Conservation (phyloP, 2,797 vertebrate species). For the Onychomys leucogaster region DNA sequence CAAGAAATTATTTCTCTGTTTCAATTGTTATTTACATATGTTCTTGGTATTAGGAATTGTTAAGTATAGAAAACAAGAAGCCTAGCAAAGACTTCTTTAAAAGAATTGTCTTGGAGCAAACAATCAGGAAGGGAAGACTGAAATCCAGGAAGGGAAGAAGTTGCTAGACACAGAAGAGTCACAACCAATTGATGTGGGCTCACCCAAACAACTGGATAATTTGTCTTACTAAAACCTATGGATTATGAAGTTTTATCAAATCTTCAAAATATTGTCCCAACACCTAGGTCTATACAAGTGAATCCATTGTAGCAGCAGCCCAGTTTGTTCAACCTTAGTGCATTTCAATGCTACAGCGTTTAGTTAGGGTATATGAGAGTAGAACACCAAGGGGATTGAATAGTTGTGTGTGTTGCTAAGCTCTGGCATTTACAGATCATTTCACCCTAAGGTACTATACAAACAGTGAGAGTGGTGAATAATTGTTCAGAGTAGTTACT, state of each 20-base stretch:
- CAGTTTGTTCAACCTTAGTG: background rate
- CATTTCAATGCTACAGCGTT: background rate
- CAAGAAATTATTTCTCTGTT: background rate
- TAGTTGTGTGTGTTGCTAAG: background rate
- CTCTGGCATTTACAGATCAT: background rate
- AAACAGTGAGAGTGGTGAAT: background rate
- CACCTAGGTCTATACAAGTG: background rate
- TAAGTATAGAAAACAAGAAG: background rate
- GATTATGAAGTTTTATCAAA: background rate
- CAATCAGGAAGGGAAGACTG: background rate
- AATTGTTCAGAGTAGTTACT: background rate
- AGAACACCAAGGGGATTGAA: background rate
- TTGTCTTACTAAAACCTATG: background rate
- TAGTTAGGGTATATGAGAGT: accelerated
- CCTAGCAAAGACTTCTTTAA: background rate
- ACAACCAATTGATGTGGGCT: background rate
- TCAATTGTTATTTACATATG: background rate
- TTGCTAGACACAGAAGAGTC: background rate
- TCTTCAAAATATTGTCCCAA: background rate
- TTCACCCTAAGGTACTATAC: background rate
- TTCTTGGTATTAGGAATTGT: background rate
- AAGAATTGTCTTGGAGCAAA: background rate
- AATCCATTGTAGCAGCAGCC: accelerated
- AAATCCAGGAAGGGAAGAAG: background rate
- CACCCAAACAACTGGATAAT: background rate